Conservation (phyloP, 2,113 vertebrate genomes). For the Herpetotheres cachinnans region DNA sequence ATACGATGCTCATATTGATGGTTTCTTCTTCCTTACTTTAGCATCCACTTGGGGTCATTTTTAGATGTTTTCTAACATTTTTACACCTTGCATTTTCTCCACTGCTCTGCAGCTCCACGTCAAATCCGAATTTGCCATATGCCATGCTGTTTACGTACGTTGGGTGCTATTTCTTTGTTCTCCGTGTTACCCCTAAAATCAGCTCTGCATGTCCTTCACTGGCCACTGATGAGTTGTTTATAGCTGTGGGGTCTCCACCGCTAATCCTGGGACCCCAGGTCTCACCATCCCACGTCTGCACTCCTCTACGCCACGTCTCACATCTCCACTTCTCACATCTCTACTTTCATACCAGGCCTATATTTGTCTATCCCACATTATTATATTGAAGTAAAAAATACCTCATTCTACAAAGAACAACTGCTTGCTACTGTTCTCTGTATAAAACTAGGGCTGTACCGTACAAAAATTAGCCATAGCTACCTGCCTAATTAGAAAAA, state of each 20-base stretch:
- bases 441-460: background rate
- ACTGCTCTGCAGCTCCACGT: background rate
- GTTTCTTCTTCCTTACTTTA: background rate
- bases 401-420: background rate
- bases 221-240: background rate
- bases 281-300: background rate
- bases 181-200: background rate
- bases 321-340: background rate
- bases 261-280: background rate
- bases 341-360: background rate
- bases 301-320: background rate
- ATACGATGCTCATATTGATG: too few relatives aligned
- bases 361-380: background rate
- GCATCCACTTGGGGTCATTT: background rate
- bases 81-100: background rate
- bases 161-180: background rate
- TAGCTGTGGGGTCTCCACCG: background rate
- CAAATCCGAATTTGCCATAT: background rate
- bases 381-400: background rate
- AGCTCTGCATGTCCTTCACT: background rate
- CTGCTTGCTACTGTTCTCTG: background rate
- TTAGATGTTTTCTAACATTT: background rate
- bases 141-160: fast-evolving
- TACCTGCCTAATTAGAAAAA: background rate
- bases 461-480: background rate